Conservation (phyloP, 1,140 invertebrate genomes). For the Schlechtendalia chinensis region DNA sequence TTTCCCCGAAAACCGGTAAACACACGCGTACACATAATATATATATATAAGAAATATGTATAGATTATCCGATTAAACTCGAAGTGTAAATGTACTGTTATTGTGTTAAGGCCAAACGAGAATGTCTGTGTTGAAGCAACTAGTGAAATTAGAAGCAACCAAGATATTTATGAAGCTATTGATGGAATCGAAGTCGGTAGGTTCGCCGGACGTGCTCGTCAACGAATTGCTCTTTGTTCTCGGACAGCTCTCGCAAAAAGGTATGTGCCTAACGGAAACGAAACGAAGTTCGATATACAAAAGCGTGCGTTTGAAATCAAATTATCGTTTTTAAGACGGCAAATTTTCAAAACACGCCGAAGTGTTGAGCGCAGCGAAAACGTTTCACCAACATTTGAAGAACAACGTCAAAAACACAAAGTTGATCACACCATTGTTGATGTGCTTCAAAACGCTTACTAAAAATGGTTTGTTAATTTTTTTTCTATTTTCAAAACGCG, state of each 20-base stretch:
- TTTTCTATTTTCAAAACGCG: neutral
- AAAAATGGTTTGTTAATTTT: conserved; percentile 22
- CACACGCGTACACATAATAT: conserved; percentile 18
- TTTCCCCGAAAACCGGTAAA: conserved; percentile 47
- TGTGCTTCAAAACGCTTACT: conserved; percentile 49
- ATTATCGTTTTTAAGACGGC: conserved; percentile 4
- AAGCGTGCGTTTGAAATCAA: too few species aligned
- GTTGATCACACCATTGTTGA: neutral
- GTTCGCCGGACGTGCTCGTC: conserved; percentile 12
- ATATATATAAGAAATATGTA: neutral
- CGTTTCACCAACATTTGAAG: conserved; percentile 37
- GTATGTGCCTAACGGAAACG: neutral
- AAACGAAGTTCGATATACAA: too few species aligned
- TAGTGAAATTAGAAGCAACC: conserved; percentile 30
- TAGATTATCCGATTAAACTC: too few species aligned
- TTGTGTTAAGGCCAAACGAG: conserved; percentile 57
- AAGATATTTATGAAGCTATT: conserved; percentile 33
- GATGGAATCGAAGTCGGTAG: conserved; percentile 25
- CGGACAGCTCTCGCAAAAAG: conserved; percentile 36
- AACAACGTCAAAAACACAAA: conserved; percentile 35
- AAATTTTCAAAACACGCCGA: conserved; percentile 43
- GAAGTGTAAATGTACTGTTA: conserved; percentile 51
- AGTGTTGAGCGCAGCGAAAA: conserved; percentile 1
- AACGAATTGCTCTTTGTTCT: conserved; percentile 26
- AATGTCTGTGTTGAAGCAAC: conserved; percentile 29